A percentile compares a stretch with the other conserved stretches of the same genome.
Conservation (phyloP, 2,113 vertebrate genomes). For the Saiga tatarica region DNA sequence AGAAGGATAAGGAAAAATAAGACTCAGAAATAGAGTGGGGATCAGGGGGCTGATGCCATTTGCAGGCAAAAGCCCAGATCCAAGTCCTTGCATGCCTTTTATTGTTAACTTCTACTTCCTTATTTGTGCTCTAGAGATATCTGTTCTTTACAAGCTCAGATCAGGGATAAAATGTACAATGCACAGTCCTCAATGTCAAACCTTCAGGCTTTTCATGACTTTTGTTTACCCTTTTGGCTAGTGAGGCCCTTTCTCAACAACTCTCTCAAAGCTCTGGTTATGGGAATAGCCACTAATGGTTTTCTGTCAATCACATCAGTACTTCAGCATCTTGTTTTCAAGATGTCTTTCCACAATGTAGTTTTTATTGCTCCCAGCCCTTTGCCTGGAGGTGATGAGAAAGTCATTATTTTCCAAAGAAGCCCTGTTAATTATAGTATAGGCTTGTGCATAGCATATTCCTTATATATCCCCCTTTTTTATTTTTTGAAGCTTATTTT, state of each 20-base stretch:
- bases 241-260: background rate
- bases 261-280: background rate
- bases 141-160: background rate
- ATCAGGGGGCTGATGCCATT: background rate
- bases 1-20: background rate
- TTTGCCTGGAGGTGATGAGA: background rate
- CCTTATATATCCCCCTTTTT: background rate
- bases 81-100: background rate
- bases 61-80: background rate
- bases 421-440: background rate
- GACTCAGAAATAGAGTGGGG: background rate
- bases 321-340: background rate
- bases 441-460: background rate
- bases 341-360: background rate
- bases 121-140: background rate
- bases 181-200: background rate
- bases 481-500: background rate
- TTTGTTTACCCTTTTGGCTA: background rate
- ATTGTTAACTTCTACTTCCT: background rate
- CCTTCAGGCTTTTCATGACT: background rate
- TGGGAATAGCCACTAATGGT: background rate
- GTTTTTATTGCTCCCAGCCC: background rate
- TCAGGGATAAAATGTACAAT: background rate
- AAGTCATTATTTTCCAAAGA: background rate
- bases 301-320: background rate